Evolutionary conservation across 2,113 vertebrate genomes (phyloP), one percentile per base, ranked within the genome.

Genomic region (Indri indri): DNA sequence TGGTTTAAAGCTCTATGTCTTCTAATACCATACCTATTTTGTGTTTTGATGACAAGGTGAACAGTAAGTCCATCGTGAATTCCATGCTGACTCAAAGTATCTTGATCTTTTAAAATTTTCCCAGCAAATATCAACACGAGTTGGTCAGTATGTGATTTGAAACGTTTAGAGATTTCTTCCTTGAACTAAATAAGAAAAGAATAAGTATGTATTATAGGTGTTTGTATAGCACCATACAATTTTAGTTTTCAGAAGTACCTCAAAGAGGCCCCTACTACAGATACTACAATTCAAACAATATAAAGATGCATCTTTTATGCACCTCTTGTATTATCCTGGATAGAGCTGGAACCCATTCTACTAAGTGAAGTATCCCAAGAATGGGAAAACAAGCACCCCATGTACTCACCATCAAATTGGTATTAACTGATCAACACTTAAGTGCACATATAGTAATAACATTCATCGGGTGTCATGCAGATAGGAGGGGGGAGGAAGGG

Each of bases 101-200:
- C 99, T 98, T 99, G 98, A 98, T 99, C 99, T 98, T 99, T 99
- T 59, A 99, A 98, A 96, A 99, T 99, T 98, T 99, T 99, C 97
- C 99, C 99, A 98, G 99, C 99, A 98, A 99, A 99, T 99, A 99
- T 99, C 97, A 99, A 98, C 8, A 99, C 99, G 97, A 99, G 99
- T 47, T 99, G 99, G 91, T 99, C 99, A 68, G 96, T 98, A 94
- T 98, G 99, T 9, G 99, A 98, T 96, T 99, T 99, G 94, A 99
- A 99, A 86, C 97, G 99, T 91, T 99, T 99, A 52, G 99, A 99
- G 85, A 99, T 99, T 98, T 99, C 99, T 98, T 99, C 99, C 96
- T 99, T 99, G 88, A 99, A 99, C 99, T 99, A 95, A 98, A 97
- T 61, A 86, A 88, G 59, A 97, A 95, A 88, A 85, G 81, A 98